A percentile compares a stretch with the other conserved stretches of the same genome.
Evolutionary conservation across 2,113 vertebrate species (phyloP).

Genomic region (Chloebia gouldiae): DNA sequence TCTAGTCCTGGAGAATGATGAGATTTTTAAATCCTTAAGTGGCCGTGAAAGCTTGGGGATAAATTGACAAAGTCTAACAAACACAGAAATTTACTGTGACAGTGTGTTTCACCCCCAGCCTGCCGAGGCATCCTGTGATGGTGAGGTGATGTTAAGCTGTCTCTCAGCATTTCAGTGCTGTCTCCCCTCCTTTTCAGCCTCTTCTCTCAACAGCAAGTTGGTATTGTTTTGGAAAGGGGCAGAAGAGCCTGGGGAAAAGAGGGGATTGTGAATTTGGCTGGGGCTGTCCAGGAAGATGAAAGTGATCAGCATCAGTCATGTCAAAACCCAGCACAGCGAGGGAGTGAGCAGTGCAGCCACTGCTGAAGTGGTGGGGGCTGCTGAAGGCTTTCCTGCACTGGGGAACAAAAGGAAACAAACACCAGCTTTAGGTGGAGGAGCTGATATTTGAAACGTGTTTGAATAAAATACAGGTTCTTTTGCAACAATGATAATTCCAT

Average conservation of each 20-base stretch:
- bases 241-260: background rate
- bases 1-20: background rate
- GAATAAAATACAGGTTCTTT: rapidly evolving
- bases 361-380: background rate
- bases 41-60: background rate
- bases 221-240: background rate
- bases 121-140: background rate
- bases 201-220: background rate
- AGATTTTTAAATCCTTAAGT: background rate
- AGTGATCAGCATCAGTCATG: rapidly evolving
- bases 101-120: background rate
- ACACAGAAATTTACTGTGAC: background rate
- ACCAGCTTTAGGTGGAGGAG: background rate
- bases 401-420: background rate
- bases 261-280: background rate
- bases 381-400: background rate
- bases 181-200: background rate
- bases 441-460: background rate
- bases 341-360: background rate
- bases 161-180: background rate
- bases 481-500: background rate
- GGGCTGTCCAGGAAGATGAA: background rate
- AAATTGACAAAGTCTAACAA: background rate
- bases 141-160: too few relatives aligned
- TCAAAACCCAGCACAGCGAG: background rate